Percentiles rank a stretch among this genome's conserved stretches.
phyloP scores from a whole-genome alignment of 2,888 invertebrate species.

The Schizotus pectinicornis region DNA sequence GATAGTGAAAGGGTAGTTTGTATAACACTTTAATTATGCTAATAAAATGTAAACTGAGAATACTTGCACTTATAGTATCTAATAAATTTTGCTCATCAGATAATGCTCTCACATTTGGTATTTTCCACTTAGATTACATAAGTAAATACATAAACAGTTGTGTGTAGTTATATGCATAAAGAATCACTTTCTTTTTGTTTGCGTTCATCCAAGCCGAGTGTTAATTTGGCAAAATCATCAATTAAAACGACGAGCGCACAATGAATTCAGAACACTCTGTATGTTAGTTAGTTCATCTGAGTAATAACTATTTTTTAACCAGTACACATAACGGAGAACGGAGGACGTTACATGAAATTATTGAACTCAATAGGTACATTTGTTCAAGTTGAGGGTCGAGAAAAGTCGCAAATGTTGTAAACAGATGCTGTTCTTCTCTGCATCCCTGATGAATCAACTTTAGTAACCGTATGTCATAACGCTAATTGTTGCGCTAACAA shows the following conservation, averaged over 20 bases:
- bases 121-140: conserved; percentile 23
- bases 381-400: too few relatives aligned
- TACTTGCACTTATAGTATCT: conserved; percentile 18
- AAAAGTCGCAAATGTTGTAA: conserved; percentile 22
- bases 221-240: too few relatives aligned
- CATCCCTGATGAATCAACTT: conserved; percentile 26
- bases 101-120: conserved; percentile 29
- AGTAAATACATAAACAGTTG: conserved; percentile 14
- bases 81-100: conserved; percentile 23
- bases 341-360: too few relatives aligned
- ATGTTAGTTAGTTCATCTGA: too few relatives aligned
- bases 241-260: too few relatives aligned
- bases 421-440: conserved; percentile 21
- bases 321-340: too few relatives aligned
- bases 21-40: conserved; percentile 21
- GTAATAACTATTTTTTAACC: too few relatives aligned
- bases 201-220: too few relatives aligned
- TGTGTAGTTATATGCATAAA: conserved; percentile 20
- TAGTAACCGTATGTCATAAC: conserved; percentile 34
- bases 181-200: conserved; percentile 18
- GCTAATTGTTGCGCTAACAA: conserved; percentile 37
- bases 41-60: conserved; percentile 10
- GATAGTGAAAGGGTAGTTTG: conserved; percentile 6
- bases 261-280: too few relatives aligned
- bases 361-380: too few relatives aligned